phyloP scores from a whole-genome alignment of 2,113 vertebrate species.

The Odontophorus gujanensis region DNA sequence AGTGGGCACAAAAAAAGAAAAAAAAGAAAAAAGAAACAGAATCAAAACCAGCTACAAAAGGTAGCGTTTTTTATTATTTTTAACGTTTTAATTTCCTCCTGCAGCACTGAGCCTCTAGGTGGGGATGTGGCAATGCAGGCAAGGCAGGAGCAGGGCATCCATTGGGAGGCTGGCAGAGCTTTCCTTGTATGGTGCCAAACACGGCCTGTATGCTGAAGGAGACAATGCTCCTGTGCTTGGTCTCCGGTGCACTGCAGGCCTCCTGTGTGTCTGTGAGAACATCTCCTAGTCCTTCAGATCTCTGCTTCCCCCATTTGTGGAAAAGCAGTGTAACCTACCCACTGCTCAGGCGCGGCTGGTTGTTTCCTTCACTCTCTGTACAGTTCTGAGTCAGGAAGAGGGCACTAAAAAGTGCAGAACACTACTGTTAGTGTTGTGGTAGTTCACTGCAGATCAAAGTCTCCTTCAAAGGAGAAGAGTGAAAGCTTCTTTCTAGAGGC shows the following conservation, averaged over 20 bases:
- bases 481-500: neutral
- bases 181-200: neutral
- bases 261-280: neutral
- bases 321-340: neutral
- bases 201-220: neutral
- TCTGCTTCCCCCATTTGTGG: neutral
- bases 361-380: neutral
- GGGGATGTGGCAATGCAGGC: neutral
- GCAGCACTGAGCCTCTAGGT: neutral
- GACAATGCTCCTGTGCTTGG: neutral
- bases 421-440: neutral
- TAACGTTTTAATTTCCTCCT: neutral
- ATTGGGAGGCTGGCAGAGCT: neutral
- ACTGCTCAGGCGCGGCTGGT: neutral
- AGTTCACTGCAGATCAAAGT: neutral
- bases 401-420: neutral
- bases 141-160: neutral
- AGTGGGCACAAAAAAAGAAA: neutral
- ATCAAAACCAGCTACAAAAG: neutral
- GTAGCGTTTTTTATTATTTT: neutral
- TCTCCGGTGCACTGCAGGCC: neutral
- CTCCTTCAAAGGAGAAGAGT: neutral
- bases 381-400: neutral
- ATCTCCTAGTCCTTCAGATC: constrained; percentile 60
- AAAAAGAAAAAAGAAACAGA: neutral